Evolutionary conservation across 2,797 vertebrate genomes (phyloP).

Genomic region (Limosa lapponica): DNA sequence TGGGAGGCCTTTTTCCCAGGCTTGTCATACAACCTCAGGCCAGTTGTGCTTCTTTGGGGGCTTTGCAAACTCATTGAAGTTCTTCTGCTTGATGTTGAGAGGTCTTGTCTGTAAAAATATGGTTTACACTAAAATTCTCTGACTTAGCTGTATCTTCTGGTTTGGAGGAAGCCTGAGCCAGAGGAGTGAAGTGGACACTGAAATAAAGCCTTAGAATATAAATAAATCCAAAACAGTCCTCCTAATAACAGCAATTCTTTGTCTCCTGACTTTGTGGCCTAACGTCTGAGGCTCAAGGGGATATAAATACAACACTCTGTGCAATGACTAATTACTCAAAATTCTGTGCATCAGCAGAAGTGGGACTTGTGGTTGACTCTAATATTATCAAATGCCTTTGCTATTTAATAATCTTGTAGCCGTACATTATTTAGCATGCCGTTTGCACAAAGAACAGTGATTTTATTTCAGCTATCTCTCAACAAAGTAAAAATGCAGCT

Average conservation of each 20-base stretch:
- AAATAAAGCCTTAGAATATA: slow-evolving; percentile 73
- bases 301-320: slow-evolving; percentile 76
- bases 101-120: slow-evolving; percentile 54
- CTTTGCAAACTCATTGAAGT: slow-evolving; percentile 58
- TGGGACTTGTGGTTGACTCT: slow-evolving; percentile 78
- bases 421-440: slow-evolving; percentile 63
- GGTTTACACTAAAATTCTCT: slow-evolving; percentile 65
- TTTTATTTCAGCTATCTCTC: slow-evolving; percentile 77
- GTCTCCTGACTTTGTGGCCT: slow-evolving; percentile 80
- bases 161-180: slow-evolving; percentile 45
- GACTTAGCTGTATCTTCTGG: slow-evolving; percentile 62
- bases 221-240: slow-evolving; percentile 73
- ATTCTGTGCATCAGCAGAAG: slow-evolving; percentile 80
- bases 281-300: slow-evolving; percentile 75
- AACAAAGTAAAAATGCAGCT: slow-evolving; percentile 77
- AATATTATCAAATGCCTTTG: slow-evolving; percentile 79
- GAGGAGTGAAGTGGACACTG: slow-evolving; percentile 61
- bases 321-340: slow-evolving; percentile 80
- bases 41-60: slow-evolving; percentile 25
- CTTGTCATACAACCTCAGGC: slow-evolving; percentile 46
- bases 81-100: slow-evolving; percentile 55
- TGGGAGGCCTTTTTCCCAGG: slow-evolving; percentile 63
- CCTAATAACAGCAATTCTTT: slow-evolving; percentile 76
- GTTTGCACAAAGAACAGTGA: slow-evolving; percentile 74
- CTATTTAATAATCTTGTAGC: slow-evolving; percentile 76